Conservation (phyloP, 2,888 invertebrate genomes). For the Drosophila acutilabella region DNA sequence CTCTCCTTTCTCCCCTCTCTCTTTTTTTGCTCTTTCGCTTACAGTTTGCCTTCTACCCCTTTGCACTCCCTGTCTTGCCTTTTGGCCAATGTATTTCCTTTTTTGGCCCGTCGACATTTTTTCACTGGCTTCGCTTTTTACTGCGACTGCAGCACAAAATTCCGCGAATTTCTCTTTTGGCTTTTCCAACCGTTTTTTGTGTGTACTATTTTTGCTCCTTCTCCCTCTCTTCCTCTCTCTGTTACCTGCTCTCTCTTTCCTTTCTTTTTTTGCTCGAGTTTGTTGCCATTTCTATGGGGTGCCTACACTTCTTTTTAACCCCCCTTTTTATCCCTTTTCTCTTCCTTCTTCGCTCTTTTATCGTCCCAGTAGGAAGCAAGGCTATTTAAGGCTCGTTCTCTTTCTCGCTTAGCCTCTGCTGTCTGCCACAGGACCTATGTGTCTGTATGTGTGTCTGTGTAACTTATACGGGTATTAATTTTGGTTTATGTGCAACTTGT, state of each 20-base stretch:
- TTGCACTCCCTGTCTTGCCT: conserved; percentile 9
- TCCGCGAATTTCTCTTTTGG: conserved; percentile 72
- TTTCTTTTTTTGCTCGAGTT: conserved; percentile 18
- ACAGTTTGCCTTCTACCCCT: neutral
- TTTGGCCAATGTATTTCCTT: conserved; percentile 53
- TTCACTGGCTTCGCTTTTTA: conserved; percentile 52
- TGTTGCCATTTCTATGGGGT: conserved; percentile 51
- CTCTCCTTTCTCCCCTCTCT: neutral
- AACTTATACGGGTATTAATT: conserved; percentile 76
- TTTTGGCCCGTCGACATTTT: conserved; percentile 67
- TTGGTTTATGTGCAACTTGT: conserved; percentile 77
- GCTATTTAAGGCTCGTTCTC: conserved; percentile 49
- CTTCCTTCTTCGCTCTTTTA: neutral
- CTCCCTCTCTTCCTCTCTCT: too few species aligned
- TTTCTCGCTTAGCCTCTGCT: conserved; percentile 11
- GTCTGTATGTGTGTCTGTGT: conserved; percentile 46
- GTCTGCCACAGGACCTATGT: conserved; percentile 1
- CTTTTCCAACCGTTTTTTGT: conserved; percentile 33
- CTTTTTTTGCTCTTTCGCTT: neutral
- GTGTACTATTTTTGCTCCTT: neutral
- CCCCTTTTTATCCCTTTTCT: neutral
- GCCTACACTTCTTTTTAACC: conserved; percentile 16
- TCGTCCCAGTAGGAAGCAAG: conserved; percentile 25
- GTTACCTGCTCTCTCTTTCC: too few species aligned
- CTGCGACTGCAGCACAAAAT: conserved; percentile 77